Evolutionary conservation across 2,888 invertebrate species (phyloP).

Genomic region (Phasia obesa): DNA sequence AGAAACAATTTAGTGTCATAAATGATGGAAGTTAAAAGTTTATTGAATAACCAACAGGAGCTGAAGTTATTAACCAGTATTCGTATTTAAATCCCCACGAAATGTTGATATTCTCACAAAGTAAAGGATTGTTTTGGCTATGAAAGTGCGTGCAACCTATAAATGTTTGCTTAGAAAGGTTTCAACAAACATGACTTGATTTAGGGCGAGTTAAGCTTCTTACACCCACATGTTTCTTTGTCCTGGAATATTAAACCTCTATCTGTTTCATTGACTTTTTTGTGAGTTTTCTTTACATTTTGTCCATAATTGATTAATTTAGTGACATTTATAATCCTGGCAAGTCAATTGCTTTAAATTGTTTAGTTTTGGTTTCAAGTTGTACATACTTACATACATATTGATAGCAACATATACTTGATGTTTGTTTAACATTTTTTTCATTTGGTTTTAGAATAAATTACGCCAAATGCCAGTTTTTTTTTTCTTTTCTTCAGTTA

Average conservation of each 20-base stretch:
- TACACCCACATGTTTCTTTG: slow-evolving; percentile 38
- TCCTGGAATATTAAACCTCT: neutral
- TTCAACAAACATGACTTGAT: slow-evolving; percentile 17
- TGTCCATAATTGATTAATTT: slow-evolving; percentile 66
- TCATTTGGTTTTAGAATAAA: slow-evolving; percentile 24
- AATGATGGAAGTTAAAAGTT: slow-evolving; percentile 1
- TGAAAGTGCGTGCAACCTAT: neutral
- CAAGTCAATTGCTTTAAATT: slow-evolving; percentile 62
- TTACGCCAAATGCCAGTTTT: slow-evolving; percentile 41
- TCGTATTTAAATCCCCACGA: neutral
- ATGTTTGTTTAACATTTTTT: slow-evolving; percentile 19
- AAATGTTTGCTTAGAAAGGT: slow-evolving; percentile 1
- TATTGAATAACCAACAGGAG: slow-evolving; percentile 33
- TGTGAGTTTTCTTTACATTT: slow-evolving; percentile 4
- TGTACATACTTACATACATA: neutral
- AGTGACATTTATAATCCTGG: slow-evolving; percentile 61
- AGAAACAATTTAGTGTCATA: slow-evolving; percentile 27
- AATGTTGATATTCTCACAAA: neutral
- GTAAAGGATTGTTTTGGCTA: slow-evolving; percentile 8
- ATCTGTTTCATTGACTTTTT: slow-evolving; percentile 10
- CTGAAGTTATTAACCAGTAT: neutral
- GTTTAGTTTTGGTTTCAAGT: slow-evolving; percentile 58
- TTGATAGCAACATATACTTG: neutral
- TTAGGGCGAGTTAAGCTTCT: slow-evolving; percentile 46
- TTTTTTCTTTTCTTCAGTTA: neutral